phyloP scores from a whole-genome alignment of 2,888 invertebrate species.

The Caenorhabditis doughertyi region DNA sequence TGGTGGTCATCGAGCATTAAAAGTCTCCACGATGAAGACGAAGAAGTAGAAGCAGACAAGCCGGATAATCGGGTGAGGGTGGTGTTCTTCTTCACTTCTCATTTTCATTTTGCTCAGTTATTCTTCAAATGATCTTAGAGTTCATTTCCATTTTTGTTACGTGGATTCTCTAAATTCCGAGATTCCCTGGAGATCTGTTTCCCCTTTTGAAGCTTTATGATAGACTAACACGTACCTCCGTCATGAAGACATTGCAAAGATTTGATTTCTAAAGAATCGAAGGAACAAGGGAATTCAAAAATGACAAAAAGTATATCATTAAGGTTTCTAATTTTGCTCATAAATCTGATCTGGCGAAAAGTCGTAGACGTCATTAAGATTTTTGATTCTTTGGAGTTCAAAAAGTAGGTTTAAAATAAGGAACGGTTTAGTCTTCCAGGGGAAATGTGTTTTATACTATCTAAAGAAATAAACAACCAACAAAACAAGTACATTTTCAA shows the following conservation, averaged over 20 bases:
- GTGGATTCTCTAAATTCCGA: background rate
- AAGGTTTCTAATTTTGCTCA: slow-evolving; percentile 1
- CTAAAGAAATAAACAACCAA: background rate
- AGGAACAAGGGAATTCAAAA: background rate
- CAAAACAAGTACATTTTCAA: slow-evolving; percentile 15
- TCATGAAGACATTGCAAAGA: slow-evolving; percentile 1
- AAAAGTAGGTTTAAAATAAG: background rate
- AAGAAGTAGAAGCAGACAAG: background rate
- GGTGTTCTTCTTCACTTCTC: background rate
- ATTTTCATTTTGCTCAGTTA: background rate
- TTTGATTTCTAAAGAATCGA: background rate
- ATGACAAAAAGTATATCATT: background rate
- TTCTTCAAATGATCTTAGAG: slow-evolving; percentile 28
- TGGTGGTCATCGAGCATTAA: slow-evolving; percentile 22
- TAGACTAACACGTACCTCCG: background rate
- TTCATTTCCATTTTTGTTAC: slow-evolving; percentile 10
- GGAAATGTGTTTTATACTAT: background rate
- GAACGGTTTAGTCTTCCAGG: background rate
- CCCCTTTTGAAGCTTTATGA: slow-evolving; percentile 8
- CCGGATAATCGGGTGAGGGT: slow-evolving; percentile 46
- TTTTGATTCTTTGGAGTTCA: no score
- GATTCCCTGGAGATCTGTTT: slow-evolving; percentile 13
- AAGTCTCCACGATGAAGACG: background rate
- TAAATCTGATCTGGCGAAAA: no score
- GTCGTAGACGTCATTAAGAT: slow-evolving; percentile 6